phyloP scores from a whole-genome alignment of 2,113 vertebrate genomes.

The Pantherophis guttatus region DNA sequence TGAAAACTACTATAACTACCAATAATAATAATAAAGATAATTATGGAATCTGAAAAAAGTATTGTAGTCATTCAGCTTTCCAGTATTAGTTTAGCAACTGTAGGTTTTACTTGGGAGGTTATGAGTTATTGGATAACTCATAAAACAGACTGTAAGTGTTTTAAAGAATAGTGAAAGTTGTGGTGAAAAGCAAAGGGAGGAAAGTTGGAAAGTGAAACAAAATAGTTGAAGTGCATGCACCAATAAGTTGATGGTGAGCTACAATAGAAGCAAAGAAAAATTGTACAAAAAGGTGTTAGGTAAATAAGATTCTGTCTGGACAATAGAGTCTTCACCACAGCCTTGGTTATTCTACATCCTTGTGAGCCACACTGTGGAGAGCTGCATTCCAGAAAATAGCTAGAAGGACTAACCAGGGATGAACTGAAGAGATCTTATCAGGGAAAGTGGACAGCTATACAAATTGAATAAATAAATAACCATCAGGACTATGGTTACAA shows the following conservation, averaged over 20 bases:
- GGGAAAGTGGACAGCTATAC: background rate
- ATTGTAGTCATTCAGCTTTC: background rate
- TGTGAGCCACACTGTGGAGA: background rate
- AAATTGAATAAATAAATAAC: background rate
- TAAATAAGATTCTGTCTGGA: background rate
- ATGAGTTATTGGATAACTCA: background rate
- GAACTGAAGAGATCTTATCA: background rate
- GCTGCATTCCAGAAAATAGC: background rate
- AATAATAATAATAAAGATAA: background rate
- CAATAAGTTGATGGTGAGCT: background rate
- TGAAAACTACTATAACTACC: background rate
- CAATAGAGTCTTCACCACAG: background rate
- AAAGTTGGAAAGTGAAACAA: background rate
- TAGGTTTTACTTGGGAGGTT: background rate
- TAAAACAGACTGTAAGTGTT: background rate
- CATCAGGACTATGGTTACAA: background rate
- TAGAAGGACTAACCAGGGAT: background rate
- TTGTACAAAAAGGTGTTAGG: background rate
- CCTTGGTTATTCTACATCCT: background rate
- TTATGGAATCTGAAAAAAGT: background rate
- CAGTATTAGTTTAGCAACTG: background rate
- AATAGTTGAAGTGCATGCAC: background rate
- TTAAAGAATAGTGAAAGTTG: background rate
- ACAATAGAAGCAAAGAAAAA: background rate
- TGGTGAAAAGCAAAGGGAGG: background rate